These are phyloP conservation scores for Digitonthophagus gazella DNA, from an alignment of 2,888 invertebrate genomes.

Conservation along the genomic window DNA sequence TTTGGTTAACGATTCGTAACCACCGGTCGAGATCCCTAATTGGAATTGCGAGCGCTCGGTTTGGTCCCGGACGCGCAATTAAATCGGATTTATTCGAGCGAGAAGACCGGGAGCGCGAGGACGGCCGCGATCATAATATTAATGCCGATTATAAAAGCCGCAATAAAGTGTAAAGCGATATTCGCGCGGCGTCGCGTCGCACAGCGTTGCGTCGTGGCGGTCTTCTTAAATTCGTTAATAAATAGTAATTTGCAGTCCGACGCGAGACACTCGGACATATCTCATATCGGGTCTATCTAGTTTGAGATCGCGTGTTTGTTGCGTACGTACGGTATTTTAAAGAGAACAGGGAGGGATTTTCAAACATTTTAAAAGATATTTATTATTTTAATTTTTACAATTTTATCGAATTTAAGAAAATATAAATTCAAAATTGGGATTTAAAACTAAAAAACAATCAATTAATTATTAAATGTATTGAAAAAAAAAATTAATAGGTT, in stretches of 20 bases:
- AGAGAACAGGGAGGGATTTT: no score
- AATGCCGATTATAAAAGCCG: conserved; percentile 46
- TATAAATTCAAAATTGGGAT: no score
- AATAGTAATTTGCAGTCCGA: conserved; percentile 44
- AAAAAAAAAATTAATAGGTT: no score
- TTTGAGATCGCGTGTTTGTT: no score
- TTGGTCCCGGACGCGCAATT: not conserved
- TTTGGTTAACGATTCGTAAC: not conserved
- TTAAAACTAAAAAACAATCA: no score
- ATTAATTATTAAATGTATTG: no score
- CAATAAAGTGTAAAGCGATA: conserved; percentile 51
- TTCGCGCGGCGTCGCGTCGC: conserved; percentile 46
- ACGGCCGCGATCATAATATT: conserved; percentile 45
- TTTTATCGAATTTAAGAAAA: no score
- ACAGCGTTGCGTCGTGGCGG: conserved; percentile 42
- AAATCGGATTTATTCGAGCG: not conserved
- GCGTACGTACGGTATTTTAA: no score
- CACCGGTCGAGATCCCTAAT: not conserved
- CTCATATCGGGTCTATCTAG: conserved; percentile 39
- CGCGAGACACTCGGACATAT: conserved; percentile 39
- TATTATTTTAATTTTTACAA: no score
- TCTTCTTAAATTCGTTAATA: conserved; percentile 42
- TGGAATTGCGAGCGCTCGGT: not conserved
- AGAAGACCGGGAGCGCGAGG: not conserved
- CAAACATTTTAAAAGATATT: no score